Evolutionary conservation across 2,888 invertebrate genomes (phyloP).

Genomic region (Dyspetes luteomarginatus): DNA sequence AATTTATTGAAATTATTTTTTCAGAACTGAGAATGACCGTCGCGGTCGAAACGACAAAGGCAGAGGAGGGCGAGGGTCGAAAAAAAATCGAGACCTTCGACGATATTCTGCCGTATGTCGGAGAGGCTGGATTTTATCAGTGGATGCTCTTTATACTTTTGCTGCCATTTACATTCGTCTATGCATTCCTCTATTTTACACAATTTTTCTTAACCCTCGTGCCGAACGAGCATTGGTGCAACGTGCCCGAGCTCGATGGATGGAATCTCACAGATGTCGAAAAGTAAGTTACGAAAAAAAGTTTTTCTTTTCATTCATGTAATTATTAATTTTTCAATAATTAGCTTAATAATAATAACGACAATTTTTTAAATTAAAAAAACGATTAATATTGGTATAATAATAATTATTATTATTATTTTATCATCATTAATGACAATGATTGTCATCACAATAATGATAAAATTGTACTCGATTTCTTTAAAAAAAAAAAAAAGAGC

Average conservation of each 20-base stretch:
- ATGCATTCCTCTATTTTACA: conserved; percentile 82
- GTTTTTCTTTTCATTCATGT: conserved; percentile 62
- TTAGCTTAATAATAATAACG: neutral
- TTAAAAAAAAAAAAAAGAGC: too few species aligned
- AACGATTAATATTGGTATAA: too few species aligned
- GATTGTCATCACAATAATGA: too few species aligned
- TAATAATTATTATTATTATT: too few species aligned
- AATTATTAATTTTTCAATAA: neutral
- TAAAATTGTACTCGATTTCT: too few species aligned
- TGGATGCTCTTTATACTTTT: conserved; percentile 80
- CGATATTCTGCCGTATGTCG: conserved; percentile 80
- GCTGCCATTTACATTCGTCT: conserved; percentile 81
- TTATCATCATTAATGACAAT: too few species aligned
- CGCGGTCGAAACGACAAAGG: conserved; percentile 74
- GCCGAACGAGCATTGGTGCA: conserved; percentile 81
- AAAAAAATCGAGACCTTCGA: conserved; percentile 80
- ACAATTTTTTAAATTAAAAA: neutral
- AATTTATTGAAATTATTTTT: neutral
- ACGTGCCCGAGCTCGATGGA: conserved; percentile 76
- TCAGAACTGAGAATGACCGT: conserved; percentile 77
- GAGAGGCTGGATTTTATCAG: conserved; percentile 81
- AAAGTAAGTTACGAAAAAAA: conserved; percentile 80
- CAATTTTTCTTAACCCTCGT: conserved; percentile 81
- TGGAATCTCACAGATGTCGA: conserved; percentile 78
- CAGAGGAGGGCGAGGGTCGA: conserved; percentile 73